Conservation (phyloP, 2,113 vertebrate genomes). For the Perca flavescens region DNA sequence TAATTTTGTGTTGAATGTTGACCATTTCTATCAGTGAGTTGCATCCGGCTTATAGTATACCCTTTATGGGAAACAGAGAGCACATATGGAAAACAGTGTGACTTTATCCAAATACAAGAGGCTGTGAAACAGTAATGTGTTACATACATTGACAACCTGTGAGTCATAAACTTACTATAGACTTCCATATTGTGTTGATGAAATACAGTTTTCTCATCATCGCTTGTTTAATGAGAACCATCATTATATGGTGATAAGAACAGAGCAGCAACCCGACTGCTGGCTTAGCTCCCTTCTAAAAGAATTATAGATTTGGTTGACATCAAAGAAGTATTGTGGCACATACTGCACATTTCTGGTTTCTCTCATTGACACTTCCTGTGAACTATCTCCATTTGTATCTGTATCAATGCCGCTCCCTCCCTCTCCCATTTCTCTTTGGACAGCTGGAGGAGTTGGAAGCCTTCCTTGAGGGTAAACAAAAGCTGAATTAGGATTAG, state of each 20-base stretch:
- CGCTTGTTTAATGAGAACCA: too few species aligned
- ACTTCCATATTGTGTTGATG: neutral
- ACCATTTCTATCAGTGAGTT: neutral
- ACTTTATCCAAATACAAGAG: too few species aligned
- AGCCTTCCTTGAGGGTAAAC: slow-evolving; percentile 65
- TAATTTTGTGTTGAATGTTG: neutral
- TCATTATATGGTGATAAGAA: slow-evolving; percentile 10
- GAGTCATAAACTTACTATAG: neutral
- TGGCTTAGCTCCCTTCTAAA: neutral
- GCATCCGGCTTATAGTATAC: neutral
- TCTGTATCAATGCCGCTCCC: slow-evolving; percentile 20
- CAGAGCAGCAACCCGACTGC: neutral
- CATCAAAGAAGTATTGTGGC: neutral
- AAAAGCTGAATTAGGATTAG: slow-evolving; percentile 64
- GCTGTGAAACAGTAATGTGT: neutral
- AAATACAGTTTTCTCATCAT: neutral
- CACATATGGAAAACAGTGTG: neutral
- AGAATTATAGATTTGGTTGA: neutral
- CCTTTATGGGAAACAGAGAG: neutral
- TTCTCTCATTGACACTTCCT: slow-evolving; percentile 24
- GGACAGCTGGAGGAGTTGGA: slow-evolving; percentile 69
- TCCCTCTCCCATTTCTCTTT: slow-evolving; percentile 50
- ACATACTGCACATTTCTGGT: neutral
- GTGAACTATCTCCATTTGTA: slow-evolving; percentile 25
- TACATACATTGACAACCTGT: neutral